Base-by-base conservation (phyloP, 2,797 vertebrate species). In the Microctenopoma stevenorrisi region DNA sequence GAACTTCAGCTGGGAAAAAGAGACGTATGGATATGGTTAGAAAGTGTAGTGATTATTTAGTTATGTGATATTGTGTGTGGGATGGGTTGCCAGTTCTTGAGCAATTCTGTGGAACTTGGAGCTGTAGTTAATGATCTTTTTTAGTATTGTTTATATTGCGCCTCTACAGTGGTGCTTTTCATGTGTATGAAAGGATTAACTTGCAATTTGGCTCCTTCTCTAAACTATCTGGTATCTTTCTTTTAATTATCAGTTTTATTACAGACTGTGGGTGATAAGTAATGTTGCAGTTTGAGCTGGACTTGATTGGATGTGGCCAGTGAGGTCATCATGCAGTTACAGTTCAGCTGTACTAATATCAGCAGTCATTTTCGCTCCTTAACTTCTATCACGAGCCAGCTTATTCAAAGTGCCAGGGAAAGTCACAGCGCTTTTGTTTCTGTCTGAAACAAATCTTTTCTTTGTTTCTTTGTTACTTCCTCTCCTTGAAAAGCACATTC, bases 231-330 rank as follows among this genome's bases (percentile, higher is more conserved):
- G 33, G 52, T 40, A 58, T 70, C 74, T 58, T 54, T 72, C 26
- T 51, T 81, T 84, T 82, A 86, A 84, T 80, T 72, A 56, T 49
- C 28, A 43, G 30, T 46, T 53, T 69, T 78, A 73, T 86, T 88
- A 56, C 50, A 56, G 74, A 72, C 71, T 79, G 79, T 62, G 78
- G 74, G 72, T 72, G 43, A 38, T 48, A 72, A 77, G 77, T 82
- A 51, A 51, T 79, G 85, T 74, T 76, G 73, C 1, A 35, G 7
- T 35, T 35, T 35, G 33, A 35, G 33, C 33, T 35, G 33, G 66
- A 77, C 72, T 81, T 84, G 87, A 92, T 85, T 92, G 76, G 79
- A 82, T 86, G 82, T 78, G 83, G 79, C 74, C 66, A 53, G 69
- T 87, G 84, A 90, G 83, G 76, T 91, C 90, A 90, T 83, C 13